These are phyloP conservation scores for Ciconia boyciana DNA, from an alignment of 2,113 vertebrate species.

Conservation along the genomic window DNA sequence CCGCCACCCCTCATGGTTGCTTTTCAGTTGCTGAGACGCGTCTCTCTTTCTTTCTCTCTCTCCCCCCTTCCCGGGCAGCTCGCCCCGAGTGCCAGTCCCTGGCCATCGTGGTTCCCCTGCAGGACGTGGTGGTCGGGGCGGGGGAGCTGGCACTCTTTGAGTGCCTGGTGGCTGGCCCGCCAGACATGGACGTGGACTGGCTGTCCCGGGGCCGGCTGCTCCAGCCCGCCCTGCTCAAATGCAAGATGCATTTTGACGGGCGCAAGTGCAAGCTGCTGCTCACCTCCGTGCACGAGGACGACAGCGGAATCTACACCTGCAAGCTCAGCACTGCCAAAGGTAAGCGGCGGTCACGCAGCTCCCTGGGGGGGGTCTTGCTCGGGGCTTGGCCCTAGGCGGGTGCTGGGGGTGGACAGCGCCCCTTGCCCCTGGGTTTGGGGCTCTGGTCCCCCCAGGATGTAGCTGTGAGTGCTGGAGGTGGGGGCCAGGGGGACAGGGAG, in stretches of 20 bases:
- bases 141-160: slow-evolving; percentile 94
- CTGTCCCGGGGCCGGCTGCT: slow-evolving; percentile 90
- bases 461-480: background rate
- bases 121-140: slow-evolving; percentile 90
- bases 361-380: background rate
- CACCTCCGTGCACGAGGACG: slow-evolving; percentile 96
- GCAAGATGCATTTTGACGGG: slow-evolving; percentile 99
- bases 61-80: slow-evolving; percentile 69
- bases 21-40: slow-evolving; percentile 61
- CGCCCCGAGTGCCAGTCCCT: slow-evolving; percentile 83
- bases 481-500: too few relatives aligned
- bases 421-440: background rate
- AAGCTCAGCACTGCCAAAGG: slow-evolving; percentile 97
- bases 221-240: slow-evolving; percentile 95
- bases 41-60: slow-evolving; percentile 60
- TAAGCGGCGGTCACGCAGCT: slow-evolving; percentile 13
- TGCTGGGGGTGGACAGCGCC: background rate
- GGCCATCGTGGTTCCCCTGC: slow-evolving; percentile 86
- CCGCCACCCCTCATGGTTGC: slow-evolving; percentile 2
- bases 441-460: background rate
- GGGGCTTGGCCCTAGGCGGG: rapidly evolving
- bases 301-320: slow-evolving; percentile 92
- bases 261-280: slow-evolving; percentile 91
- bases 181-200: slow-evolving; percentile 98
- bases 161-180: slow-evolving; percentile 89